These are phyloP conservation scores for Protosalanx chinensis DNA, from an alignment of 2,797 vertebrate genomes.

Conservation along the genomic window DNA sequence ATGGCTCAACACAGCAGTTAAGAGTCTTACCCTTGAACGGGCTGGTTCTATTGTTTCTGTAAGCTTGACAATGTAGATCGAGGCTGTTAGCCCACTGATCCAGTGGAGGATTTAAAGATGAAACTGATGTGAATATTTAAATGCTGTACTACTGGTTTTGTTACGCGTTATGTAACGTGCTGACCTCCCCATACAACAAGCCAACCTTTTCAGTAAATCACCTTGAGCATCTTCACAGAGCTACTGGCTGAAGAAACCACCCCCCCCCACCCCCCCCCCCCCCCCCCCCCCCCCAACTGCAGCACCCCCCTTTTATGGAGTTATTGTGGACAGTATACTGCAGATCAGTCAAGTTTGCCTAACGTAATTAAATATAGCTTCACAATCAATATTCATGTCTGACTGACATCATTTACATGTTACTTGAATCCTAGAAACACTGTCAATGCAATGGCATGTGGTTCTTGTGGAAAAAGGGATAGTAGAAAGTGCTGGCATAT, in stretches of 20 bases:
- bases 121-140: no score
- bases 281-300: no score
- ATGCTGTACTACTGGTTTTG: no score
- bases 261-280: no score
- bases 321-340: neutral
- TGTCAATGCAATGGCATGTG: neutral
- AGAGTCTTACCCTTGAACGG: neutral
- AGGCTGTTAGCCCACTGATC: neutral
- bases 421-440: neutral
- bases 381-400: neutral
- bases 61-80: neutral
- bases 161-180: neutral
- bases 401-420: neutral
- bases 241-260: neutral
- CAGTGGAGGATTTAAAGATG: neutral
- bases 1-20: neutral
- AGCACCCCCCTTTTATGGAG: neutral
- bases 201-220: neutral
- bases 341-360: neutral
- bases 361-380: neutral
- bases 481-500: conserved; percentile 17
- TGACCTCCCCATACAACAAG: neutral
- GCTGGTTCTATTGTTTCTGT: neutral
- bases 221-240: neutral
- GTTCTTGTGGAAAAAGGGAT: neutral